These are phyloP conservation scores for Loripinus fragilis DNA, from an alignment of 2,888 invertebrate genomes.

Conservation along the genomic window DNA sequence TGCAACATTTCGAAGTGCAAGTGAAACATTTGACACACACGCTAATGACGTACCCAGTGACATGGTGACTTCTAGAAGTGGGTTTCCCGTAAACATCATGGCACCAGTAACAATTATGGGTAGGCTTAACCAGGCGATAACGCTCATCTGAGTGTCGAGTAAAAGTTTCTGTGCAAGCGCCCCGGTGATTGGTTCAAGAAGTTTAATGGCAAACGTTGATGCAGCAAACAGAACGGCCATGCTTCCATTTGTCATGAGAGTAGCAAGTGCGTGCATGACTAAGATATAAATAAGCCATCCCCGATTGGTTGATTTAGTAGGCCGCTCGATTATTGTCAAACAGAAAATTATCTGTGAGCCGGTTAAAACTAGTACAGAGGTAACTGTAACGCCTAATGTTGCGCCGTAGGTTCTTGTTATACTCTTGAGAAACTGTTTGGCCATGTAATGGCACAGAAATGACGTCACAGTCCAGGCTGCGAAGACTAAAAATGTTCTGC, in stretches of 20 bases:
- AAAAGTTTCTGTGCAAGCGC: conserved; percentile 51
- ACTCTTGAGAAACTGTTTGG: conserved; percentile 27
- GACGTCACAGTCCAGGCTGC: conserved; percentile 59
- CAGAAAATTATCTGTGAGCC: conserved; percentile 1
- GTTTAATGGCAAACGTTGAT: conserved; percentile 65
- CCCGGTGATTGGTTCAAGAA: conserved; percentile 63
- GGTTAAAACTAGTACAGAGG: not conserved
- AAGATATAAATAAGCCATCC: not conserved
- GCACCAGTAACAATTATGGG: conserved; percentile 60
- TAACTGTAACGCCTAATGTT: not conserved
- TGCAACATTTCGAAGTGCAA: conserved; percentile 58
- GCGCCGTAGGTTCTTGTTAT: not conserved
- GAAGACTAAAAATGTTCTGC: conserved; percentile 27
- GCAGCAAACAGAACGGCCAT: conserved; percentile 59
- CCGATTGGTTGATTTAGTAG: not conserved
- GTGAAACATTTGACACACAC: conserved; percentile 58
- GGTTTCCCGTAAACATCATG: conserved; percentile 48
- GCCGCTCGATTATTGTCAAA: not conserved
- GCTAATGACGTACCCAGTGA: conserved; percentile 54
- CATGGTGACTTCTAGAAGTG: conserved; percentile 19
- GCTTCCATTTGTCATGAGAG: conserved; percentile 61
- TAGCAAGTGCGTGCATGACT: conserved; percentile 50
- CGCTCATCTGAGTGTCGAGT: conserved; percentile 38
- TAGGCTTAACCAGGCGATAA: conserved; percentile 40
- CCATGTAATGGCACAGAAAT: conserved; percentile 53